These are phyloP conservation scores for Strigops habroptila DNA, from an alignment of 2,113 vertebrate genomes.

Conservation along the genomic window DNA sequence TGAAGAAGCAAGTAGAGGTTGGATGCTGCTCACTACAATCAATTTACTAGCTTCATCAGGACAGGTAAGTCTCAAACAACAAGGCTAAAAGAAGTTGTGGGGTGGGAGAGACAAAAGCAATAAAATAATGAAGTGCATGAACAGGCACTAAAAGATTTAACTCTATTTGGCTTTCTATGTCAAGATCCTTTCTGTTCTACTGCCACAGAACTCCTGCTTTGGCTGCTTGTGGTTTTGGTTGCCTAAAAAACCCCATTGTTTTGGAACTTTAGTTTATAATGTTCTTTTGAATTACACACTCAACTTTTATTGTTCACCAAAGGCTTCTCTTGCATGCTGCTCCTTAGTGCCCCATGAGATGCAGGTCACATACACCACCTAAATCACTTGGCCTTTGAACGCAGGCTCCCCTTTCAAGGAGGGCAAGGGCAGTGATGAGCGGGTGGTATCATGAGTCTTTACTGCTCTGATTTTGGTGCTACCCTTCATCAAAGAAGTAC, in stretches of 20 bases:
- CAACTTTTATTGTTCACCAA: background rate
- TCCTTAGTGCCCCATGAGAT: background rate
- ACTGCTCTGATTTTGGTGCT: background rate
- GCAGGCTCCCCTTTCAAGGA: background rate
- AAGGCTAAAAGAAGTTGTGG: background rate
- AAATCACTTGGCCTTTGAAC: background rate
- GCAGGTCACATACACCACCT: background rate
- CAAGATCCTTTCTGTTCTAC: background rate
- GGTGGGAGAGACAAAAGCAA: background rate
- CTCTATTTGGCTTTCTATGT: background rate
- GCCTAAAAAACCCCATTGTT: background rate
- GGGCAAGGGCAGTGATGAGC: background rate
- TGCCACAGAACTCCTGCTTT: background rate
- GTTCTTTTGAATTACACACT: background rate
- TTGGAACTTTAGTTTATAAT: background rate
- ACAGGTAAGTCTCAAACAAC: slow-evolving; percentile 82
- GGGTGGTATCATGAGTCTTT: background rate
- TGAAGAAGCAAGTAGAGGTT: slow-evolving; percentile 96
- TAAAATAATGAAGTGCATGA: background rate
- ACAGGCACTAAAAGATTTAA: background rate
- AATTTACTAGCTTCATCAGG: slow-evolving; percentile 97
- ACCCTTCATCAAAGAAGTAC: background rate
- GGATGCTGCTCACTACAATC: slow-evolving; percentile 99
- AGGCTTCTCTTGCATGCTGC: background rate
- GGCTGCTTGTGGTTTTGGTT: background rate